Evolutionary conservation across 1,140 invertebrate genomes (phyloP), one percentile per base, ranked within the genome.

Genomic region (Geopemphigus sp.): DNA sequence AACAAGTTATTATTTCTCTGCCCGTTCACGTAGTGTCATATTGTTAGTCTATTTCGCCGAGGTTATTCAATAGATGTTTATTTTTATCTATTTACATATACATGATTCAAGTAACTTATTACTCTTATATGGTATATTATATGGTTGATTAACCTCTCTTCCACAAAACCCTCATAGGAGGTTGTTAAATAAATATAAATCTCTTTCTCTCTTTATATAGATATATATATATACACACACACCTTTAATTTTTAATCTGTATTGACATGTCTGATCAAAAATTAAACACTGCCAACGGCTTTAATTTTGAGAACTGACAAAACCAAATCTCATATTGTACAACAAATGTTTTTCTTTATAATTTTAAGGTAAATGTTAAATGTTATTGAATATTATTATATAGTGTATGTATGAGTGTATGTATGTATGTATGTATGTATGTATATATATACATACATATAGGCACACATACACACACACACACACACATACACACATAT

Each of bases 271-370:
- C 72, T 76, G 72, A 59, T 59, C 29, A 76, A 76, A 76, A 59
- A 50, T 72, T 72, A 72, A 76, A 76, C 72, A 76, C 72, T 76
- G 72, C 72, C 72, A 76, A 76, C 17, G 29, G 72, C 54, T 76
- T 76, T 76, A 59, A 76, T 57, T 76, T 76, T 59, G 32, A 76
- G 72, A 53, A 72, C 45, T 39, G 50, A 68, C 45, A 63, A 63
- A 32, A 63, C 15, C 5, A 72, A 70, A 26, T 54, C 50, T 53
- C 66, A 72, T 3, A 39, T 32, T 54, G 68, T 72, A 72, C 54
- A 17, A 72, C 68, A 54, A 29, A 17, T 54, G 50, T 50, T 63
- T 53, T 72, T 72, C 24, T 53, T 54, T 15, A 14, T 68, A 54
- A 54, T 54, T 72, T 72, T 72, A 72, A 72, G 66, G 19, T 53